These are phyloP conservation scores for Beaufortia kweichowensis DNA, from an alignment of 2,113 vertebrate genomes.

Conservation along the genomic window DNA sequence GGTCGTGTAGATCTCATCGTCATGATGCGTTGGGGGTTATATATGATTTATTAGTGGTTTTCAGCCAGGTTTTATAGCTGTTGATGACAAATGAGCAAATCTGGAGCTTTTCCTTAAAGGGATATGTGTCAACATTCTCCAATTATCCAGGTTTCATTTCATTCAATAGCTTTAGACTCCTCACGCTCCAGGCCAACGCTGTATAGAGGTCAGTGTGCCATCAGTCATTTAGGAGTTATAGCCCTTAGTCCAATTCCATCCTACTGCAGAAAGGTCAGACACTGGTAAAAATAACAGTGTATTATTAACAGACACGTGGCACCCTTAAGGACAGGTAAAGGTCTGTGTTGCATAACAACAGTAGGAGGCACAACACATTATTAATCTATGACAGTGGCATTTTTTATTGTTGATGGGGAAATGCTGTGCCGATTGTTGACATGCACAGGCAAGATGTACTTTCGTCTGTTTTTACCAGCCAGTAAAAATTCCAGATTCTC, in stretches of 20 bases:
- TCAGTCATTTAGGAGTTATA: constrained; percentile 5
- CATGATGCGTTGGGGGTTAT: too few species aligned
- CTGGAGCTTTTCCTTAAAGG: neutral
- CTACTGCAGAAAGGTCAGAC: constrained; percentile 10
- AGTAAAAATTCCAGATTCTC: neutral
- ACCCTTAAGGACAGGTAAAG: neutral
- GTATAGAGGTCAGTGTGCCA: constrained; percentile 33
- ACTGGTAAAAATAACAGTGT: constrained; percentile 12
- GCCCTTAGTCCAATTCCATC: constrained; percentile 7
- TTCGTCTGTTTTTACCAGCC: neutral
- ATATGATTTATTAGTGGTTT: too few species aligned
- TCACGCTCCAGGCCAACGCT: constrained; percentile 1
- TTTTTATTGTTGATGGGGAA: neutral
- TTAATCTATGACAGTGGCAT: neutral
- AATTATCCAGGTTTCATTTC: neutral
- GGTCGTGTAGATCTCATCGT: too few species aligned
- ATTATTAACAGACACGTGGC: constrained; percentile 2
- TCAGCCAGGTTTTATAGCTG: too few species aligned
- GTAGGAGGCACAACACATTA: neutral
- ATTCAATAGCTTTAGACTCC: neutral
- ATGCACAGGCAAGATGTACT: neutral
- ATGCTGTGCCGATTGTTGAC: neutral
- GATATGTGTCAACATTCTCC: neutral
- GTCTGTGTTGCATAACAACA: neutral
- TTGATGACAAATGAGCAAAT: neutral